Evolutionary conservation across 2,888 invertebrate species (phyloP), one percentile per base, ranked within the genome.

Genomic region (Timema podura): DNA sequence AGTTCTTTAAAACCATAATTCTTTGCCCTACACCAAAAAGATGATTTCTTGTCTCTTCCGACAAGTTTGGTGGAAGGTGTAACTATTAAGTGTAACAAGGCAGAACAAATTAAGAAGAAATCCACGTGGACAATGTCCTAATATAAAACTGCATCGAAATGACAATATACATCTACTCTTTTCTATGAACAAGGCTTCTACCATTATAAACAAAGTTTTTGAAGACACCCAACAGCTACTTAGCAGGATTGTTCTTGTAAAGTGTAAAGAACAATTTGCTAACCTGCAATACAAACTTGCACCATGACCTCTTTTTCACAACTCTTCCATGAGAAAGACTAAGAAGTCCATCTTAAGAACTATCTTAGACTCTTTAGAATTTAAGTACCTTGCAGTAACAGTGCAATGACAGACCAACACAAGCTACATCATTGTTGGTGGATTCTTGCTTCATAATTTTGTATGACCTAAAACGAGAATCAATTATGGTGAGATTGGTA

Each of bases 311-410:
- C 54, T 54, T 5, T 54, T 54, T 54, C n/a, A 54, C 11, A 16
- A 54, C 16, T n/a, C 8, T 54, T 54, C 54, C 1, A 54, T 54
- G 8, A 54, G 54, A 16, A 54, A 54, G 54, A 54, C 54, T 54
- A n/a, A 54, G 54, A 54, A 54, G 16, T 54, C 13, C n/a, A 54
- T 11, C 16, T 13, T 54, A 54, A 54, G n/a, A 54, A 54, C 54
- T 7, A 7, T 30, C 30, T 30, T 30, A 30, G 30, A 30, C 3
- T 54, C 54, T 16, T 30, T 30, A 30, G 30, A 30, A 30, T 30
- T 3, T 30, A 30, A 30, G 30, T 30, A 30, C 30, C 30, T 30
- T 30, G 30, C 30, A 30, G 30, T 2, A 30, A 30, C 30, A 30
- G 30, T 30, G 30, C 30, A 30, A 30, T 30, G 30, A 30, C 30